A percentile compares a stretch with the other conserved stretches of the same genome.
Evolutionary conservation across 2,888 invertebrate genomes (phyloP).

Genomic region (Neuroscelio doddi): DNA sequence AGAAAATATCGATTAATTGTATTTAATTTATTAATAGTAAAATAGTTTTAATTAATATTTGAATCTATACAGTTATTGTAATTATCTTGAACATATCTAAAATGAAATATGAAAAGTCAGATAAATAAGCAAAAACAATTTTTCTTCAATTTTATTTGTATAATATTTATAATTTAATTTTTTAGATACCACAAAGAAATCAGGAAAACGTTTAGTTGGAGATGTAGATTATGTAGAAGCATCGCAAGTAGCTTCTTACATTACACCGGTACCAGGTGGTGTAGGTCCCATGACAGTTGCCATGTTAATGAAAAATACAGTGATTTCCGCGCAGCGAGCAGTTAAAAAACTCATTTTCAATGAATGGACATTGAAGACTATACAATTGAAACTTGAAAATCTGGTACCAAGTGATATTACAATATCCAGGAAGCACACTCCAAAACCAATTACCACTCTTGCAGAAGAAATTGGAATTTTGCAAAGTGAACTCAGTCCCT

Average conservation of each 20-base stretch:
- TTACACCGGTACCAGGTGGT: constrained; percentile 97
- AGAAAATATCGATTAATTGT: too few species aligned
- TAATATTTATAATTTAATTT: constrained; percentile 6
- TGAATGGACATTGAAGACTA: constrained; percentile 82
- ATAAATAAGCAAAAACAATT: too few species aligned
- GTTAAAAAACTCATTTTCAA: constrained; percentile 75
- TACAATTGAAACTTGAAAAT: constrained; percentile 77
- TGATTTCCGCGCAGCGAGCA: constrained; percentile 83
- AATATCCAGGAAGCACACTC: constrained; percentile 90
- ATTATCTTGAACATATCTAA: too few species aligned
- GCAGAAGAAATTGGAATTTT: constrained; percentile 89
- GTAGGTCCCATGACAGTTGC: constrained; percentile 99
- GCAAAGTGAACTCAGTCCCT: constrained; percentile 87
- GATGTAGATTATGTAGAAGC: constrained; percentile 94
- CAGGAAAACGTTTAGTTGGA: constrained; percentile 91
- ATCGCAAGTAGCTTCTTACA: constrained; percentile 84
- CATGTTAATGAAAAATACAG: constrained; percentile 97
- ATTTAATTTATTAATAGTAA: too few species aligned
- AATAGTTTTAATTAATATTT: too few species aligned
- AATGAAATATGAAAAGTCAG: too few species aligned
- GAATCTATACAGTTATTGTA: too few species aligned
- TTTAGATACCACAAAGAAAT: constrained; percentile 83
- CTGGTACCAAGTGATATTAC: constrained; percentile 96
- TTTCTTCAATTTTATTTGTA: too few species aligned
- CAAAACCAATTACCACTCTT: constrained; percentile 85